Base-by-base conservation (phyloP, 2,113 vertebrate genomes). In the Verasper variegatus region DNA sequence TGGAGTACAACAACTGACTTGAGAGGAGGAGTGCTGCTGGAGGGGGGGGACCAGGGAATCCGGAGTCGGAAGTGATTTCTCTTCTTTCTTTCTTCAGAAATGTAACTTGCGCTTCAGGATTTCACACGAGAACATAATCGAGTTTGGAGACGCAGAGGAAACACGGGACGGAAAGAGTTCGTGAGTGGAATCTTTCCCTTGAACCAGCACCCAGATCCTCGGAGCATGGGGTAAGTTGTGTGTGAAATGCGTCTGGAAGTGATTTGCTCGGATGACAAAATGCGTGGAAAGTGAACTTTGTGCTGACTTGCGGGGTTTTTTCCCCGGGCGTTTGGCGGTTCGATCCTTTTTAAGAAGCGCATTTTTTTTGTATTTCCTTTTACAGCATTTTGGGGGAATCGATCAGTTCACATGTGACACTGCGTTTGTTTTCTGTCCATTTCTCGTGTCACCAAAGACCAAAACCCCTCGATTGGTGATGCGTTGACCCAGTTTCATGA, bases 171-270 rank as follows among this genome's bases (percentile, higher is more conserved):
- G 45, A 69, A 72, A 75, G 69, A 68, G 71, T 71, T 79, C 42
- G 26, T 59, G 76, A 85, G 70, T 62, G 79, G 73, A 82, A 76
- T 17, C 8, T 57, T 56, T 55, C 55, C 40, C 24, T 10, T 11
- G 17, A 64, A 81, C 24, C 69, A 75, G 66, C 82, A 86, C 64
- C 76, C 65, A 72, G 76, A 82, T 82, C 81, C 45, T 80, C 83
- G 72, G 86, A 92, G 89, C 74, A 92, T 92, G 91, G 91, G 89
- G 91, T 92, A 76, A 92, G 91, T 92, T 85, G 11, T 65, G 20
- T 58, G 49, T 57, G 11, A 61, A 42, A 76, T 40, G 0, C 37
- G 56, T 54, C 18, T 54, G 51, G 18, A n/a, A 54, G 51, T 47
- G 62, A 74, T 83, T 66, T 21, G 27, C 40, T 54, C 5, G n/a